A percentile compares a stretch with the other conserved stretches of the same genome.
phyloP scores from a whole-genome alignment of 2,113 vertebrate species.

The Erythrocebus patas region DNA sequence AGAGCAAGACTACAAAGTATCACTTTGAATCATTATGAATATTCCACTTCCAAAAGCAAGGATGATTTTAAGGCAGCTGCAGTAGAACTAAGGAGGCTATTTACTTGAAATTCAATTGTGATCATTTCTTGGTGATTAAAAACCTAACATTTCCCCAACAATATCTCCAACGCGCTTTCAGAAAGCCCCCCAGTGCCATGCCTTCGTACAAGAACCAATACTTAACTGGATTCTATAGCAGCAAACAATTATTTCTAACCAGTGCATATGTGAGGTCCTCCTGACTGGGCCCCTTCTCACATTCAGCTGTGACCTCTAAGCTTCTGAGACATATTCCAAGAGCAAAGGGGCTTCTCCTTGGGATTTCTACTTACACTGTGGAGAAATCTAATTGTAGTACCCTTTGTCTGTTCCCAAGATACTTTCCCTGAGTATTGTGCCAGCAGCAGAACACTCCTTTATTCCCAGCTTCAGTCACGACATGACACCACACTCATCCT shows the following conservation, averaged over 20 bases:
- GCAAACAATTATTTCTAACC: neutral
- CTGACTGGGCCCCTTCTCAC: neutral
- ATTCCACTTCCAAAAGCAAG: neutral
- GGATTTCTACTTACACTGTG: neutral
- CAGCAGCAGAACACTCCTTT: neutral
- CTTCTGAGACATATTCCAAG: neutral
- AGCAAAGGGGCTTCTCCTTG: neutral
- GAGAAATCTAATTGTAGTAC: neutral
- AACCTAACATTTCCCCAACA: neutral
- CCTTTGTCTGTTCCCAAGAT: neutral
- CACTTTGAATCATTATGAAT: neutral
- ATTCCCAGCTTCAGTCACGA: neutral
- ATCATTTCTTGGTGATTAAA: neutral
- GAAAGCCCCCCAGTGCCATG: neutral
- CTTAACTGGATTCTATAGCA: neutral
- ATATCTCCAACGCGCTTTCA: neutral
- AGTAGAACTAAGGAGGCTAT: neutral
- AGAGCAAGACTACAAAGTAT: neutral
- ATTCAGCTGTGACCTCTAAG: neutral
- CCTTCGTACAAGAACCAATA: neutral
- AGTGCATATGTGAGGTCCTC: neutral
- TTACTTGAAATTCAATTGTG: neutral
- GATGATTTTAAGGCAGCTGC: neutral
- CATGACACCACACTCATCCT: neutral
- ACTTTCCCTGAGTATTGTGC: neutral